phyloP scores from a whole-genome alignment of 2,113 vertebrate genomes.

The Albula goreensis region DNA sequence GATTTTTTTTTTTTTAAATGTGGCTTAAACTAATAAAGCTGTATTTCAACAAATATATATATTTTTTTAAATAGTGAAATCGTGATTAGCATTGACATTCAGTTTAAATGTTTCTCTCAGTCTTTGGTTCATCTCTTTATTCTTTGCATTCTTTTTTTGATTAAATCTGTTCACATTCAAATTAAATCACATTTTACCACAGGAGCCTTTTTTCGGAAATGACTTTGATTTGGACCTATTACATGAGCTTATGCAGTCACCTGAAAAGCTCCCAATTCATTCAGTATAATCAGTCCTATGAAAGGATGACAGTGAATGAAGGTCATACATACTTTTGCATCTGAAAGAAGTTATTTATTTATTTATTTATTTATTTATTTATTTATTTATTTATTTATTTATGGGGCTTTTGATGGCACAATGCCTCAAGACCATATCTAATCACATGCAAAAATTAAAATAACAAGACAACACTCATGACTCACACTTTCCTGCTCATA shows the following conservation, averaged over 20 bases:
- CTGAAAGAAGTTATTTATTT: no score
- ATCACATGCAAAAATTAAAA: no score
- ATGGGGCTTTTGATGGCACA: no score
- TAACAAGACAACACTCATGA: no score
- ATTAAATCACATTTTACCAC: background rate
- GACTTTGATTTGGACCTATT: background rate
- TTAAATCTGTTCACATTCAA: background rate
- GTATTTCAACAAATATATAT: background rate
- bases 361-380: no score
- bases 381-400: no score
- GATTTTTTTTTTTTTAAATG: no score
- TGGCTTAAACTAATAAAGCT: background rate
- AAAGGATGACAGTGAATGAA: background rate
- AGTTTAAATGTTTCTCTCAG: background rate
- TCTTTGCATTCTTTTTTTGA: background rate
- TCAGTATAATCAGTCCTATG: background rate
- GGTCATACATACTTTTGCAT: background rate
- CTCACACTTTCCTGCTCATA: no score
- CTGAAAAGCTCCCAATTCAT: background rate
- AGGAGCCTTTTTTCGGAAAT: background rate
- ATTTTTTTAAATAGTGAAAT: background rate
- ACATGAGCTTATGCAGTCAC: background rate
- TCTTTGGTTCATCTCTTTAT: background rate
- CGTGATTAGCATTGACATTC: constrained; percentile 4
- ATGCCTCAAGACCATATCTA: no score